Base-by-base conservation (phyloP, 2,888 invertebrate genomes). In the Dasysyrphus albostriatus region DNA sequence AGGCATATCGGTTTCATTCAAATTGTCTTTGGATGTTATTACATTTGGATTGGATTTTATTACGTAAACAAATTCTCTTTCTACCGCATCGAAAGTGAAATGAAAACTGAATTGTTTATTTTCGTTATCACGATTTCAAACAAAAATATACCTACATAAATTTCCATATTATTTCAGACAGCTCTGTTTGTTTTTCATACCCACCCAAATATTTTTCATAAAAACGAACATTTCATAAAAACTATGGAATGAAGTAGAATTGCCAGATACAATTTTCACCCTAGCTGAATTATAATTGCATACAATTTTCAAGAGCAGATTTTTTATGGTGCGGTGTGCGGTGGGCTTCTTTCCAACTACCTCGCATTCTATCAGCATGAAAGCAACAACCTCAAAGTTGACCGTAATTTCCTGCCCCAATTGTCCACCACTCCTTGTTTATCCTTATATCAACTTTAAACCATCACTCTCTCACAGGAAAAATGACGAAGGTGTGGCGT, bases 371-470 rank as follows among this genome's bases (percentile, higher is more conserved):
- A 37, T 67, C 24, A 63, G 39, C 10, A 39, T 78, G 59, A 47
- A 54, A 69, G 39, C 67, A 69, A 85, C 82, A 82, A 82, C 73
- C 77, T 81, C 67, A 76, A 58, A 75, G 39, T 51, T 81, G 81
- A 76, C 81, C 84, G 44, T 59, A 75, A 75, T 85, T 73, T 82
- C 73, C 69, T 77, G 67, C 67, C 29, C 65, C 56, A 72, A 70
- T 34, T 42, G 54, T 56, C 37, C 44, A 70, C 24, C 47, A 39
- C 37, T 69, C 69, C 24, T 37, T 69, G 6, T 39, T 37, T 34
- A 10, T 3, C 7, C 1, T 10, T n/a, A 34, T 56, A n/a, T 19
- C 34, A 34, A 8, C 34, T 19, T 44, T 12, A n/a, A 24, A 61
- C 61, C n/a, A 44, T 44, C 34, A 14, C 14, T 10, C 29, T 67